These are phyloP conservation scores for Bolinopsis microptera DNA, from an alignment of 37 sponge, comb jelly and placozoan species.

Conservation along the genomic window DNA sequence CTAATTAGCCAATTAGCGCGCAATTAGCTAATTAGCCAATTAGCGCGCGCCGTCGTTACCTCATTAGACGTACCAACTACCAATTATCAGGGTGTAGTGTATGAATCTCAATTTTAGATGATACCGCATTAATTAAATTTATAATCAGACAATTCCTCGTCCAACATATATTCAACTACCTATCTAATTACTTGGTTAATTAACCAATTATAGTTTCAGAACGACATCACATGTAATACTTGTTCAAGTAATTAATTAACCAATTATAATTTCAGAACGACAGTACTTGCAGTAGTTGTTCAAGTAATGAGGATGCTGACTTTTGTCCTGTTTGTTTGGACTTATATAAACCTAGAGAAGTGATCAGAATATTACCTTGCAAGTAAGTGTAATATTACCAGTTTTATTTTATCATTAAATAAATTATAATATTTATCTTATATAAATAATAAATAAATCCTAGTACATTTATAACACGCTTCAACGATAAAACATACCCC, in stretches of 20 bases:
- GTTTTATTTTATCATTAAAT: too few relatives aligned
- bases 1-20: too few relatives aligned
- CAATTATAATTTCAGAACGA: not conserved
- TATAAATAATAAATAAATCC: too few relatives aligned
- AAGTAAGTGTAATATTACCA: conserved; percentile 72
- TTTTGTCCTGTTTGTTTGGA: conserved; percentile 93
- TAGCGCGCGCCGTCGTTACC: too few relatives aligned
- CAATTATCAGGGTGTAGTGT: too few relatives aligned
- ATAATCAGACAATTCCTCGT: not conserved
- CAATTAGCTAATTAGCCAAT: too few relatives aligned
- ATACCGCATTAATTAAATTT: too few relatives aligned
- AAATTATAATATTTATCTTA: too few relatives aligned
- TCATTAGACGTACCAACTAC: too few relatives aligned
- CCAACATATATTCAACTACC: not conserved
- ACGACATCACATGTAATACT: not conserved
- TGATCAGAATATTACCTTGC: conserved; percentile 82
- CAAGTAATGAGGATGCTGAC: conserved; percentile 69
- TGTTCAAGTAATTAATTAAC: conserved; percentile 8
- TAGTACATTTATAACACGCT: too few relatives aligned
- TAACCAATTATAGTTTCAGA: not conserved
- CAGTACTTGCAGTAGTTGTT: conserved; percentile 17
- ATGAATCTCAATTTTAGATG: too few relatives aligned
- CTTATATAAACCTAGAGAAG: conserved; percentile 71
- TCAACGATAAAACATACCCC: too few relatives aligned
- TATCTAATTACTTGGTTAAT: not conserved